phyloP scores from a whole-genome alignment of 2,797 vertebrate genomes.

The Gorsachius magnificus region DNA sequence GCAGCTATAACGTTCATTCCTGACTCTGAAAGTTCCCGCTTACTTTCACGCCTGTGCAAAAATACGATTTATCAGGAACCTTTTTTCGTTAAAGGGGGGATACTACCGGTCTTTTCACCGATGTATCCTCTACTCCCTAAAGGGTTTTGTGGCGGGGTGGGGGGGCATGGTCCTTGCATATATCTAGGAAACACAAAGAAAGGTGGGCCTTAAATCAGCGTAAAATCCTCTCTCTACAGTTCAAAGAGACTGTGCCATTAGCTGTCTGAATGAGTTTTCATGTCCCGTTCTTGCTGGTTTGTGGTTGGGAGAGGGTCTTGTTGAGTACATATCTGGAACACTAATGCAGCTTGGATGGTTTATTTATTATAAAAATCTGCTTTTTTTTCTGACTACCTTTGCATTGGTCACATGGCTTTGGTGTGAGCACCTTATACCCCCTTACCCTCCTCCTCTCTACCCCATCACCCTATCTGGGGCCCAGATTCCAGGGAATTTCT shows the following conservation, averaged over 20 bases:
- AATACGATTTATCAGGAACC: conserved; percentile 6
- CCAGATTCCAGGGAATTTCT: conserved; percentile 58
- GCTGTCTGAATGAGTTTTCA: conserved; percentile 55
- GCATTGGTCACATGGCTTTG: conserved; percentile 68
- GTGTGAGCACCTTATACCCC: conserved; percentile 64
- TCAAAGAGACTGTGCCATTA: conserved; percentile 64
- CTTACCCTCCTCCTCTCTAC: conserved; percentile 16
- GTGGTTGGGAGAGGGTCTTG: conserved; percentile 60
- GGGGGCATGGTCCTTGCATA: background rate
- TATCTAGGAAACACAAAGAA: conserved; percentile 54
- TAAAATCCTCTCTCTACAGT: conserved; percentile 59
- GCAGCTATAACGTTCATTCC: background rate
- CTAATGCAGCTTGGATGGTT: conserved; percentile 68
- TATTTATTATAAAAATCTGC: conserved; percentile 56
- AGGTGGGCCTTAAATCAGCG: conserved; percentile 69
- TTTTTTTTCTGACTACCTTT: conserved; percentile 70
- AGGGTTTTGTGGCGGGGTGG: background rate
- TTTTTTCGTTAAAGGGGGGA: background rate
- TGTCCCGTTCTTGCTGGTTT: conserved; percentile 65
- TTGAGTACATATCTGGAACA: conserved; percentile 65
- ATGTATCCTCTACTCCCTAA: background rate
- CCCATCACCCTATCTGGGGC: conserved; percentile 21
- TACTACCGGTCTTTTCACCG: background rate
- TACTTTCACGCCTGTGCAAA: conserved; percentile 30
- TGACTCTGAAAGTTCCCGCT: conserved; percentile 31